Evolutionary conservation across 2,888 invertebrate species (phyloP).

Genomic region (Hermodice carunculata): DNA sequence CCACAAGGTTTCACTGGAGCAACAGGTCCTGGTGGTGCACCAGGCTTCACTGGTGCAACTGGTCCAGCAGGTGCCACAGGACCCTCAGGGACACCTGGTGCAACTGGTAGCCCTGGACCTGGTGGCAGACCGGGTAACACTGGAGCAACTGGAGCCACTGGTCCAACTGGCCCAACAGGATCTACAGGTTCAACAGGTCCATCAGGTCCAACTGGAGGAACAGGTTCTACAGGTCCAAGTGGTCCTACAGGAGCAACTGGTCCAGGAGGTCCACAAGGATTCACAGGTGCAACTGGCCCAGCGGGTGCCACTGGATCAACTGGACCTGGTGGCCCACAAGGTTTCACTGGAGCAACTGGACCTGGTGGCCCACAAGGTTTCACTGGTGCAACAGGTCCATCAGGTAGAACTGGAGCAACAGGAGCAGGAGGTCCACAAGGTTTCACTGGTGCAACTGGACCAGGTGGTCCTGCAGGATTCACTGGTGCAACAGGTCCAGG

Average conservation of each 20-base stretch:
- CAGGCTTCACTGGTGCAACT: slow-evolving; percentile 12
- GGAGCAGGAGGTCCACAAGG: slow-evolving; percentile 17
- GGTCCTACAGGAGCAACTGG: slow-evolving; percentile 14
- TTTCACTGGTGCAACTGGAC: slow-evolving; percentile 16
- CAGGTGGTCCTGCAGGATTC: slow-evolving; percentile 12
- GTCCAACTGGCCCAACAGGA: slow-evolving; percentile 8
- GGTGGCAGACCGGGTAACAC: slow-evolving; percentile 13
- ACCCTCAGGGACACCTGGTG: slow-evolving; percentile 11
- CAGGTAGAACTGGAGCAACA: slow-evolving; percentile 13
- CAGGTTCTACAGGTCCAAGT: slow-evolving; percentile 2
- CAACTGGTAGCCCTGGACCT: slow-evolving; percentile 17
- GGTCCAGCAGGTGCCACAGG: slow-evolving; percentile 20
- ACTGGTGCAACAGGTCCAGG: slow-evolving; percentile 18
- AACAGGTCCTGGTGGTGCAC: slow-evolving; percentile 9
- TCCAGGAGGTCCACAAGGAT: slow-evolving; percentile 7
- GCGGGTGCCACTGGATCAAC: no score
- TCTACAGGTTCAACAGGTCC: slow-evolving; percentile 8
- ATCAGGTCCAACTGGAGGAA: not conserved
- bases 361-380: slow-evolving; percentile 19
- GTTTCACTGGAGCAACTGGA: slow-evolving; percentile 28
- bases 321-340: no score
- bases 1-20: no score
- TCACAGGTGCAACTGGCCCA: no score
- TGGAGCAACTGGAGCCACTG: slow-evolving; percentile 7
- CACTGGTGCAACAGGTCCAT: slow-evolving; percentile 15